Conservation (phyloP, 1,140 invertebrate species). For the Drosophila willistoni region DNA sequence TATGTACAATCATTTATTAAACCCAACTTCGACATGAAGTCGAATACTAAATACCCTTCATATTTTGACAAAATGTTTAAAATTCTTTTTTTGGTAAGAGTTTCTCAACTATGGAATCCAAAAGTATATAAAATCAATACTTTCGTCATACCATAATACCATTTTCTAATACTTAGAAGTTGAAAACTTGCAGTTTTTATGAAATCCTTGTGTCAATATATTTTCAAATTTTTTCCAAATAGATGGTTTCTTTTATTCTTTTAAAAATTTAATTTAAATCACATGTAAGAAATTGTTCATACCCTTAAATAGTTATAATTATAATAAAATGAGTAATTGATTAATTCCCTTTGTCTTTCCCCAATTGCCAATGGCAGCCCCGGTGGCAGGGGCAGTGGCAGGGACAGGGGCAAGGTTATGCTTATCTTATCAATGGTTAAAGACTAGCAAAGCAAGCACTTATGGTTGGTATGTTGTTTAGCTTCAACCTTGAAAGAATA, state of each 20-base stretch:
- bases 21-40: not conserved
- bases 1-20: not conserved
- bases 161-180: no score
- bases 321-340: conserved; percentile 55
- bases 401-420: conserved; percentile 16
- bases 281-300: not conserved
- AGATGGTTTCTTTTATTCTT: no score
- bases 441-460: conserved; percentile 53
- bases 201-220: no score
- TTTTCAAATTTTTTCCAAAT: no score
- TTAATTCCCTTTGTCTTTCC: conserved; percentile 12
- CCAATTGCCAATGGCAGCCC: conserved; percentile 5
- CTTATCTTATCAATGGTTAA: conserved; percentile 62
- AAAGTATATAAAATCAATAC: no score
- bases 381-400: conserved; percentile 12
- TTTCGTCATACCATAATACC: no score
- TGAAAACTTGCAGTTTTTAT: no score
- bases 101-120: no score
- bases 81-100: no score
- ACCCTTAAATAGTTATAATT: conserved; percentile 6
- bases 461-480: conserved; percentile 44
- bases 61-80: no score
- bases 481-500: conserved; percentile 33
- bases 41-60: not conserved
- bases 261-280: no score